Conservation (phyloP, 2,888 invertebrate species). For the Caenorhabditis uteleia region DNA sequence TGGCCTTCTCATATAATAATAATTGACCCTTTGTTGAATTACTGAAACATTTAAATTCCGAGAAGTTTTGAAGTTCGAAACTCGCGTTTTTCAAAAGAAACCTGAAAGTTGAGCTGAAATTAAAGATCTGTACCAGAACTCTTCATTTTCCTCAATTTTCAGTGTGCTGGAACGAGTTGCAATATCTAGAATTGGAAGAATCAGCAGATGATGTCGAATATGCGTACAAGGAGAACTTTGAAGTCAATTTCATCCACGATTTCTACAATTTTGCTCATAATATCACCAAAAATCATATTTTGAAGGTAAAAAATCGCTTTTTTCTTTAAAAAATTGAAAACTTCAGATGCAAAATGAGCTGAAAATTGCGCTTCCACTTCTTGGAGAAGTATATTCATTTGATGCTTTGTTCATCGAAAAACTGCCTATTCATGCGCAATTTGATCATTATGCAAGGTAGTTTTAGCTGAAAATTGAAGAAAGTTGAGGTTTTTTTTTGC, state of each 20-base stretch:
- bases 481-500: too few species aligned
- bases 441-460: conserved; percentile 23
- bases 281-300: conserved; percentile 18
- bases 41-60: too few species aligned
- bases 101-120: too few species aligned
- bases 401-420: conserved; percentile 32
- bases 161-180: conserved; percentile 25
- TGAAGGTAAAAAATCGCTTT: conserved; percentile 1
- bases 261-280: conserved; percentile 16
- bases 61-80: too few species aligned
- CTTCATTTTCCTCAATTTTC: too few species aligned
- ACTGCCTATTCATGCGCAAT: conserved; percentile 14
- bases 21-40: too few species aligned
- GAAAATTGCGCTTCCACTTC: conserved; percentile 9
- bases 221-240: conserved; percentile 14
- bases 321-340: background rate
- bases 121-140: too few species aligned
- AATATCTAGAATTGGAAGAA: conserved; percentile 11
- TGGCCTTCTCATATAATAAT: too few species aligned
- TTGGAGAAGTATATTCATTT: conserved; percentile 33
- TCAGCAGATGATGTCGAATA: conserved; percentile 10
- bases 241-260: conserved; percentile 17
- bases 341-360: conserved; percentile 21
- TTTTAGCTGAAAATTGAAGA: too few species aligned
- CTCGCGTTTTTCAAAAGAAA: too few species aligned